These are phyloP conservation scores for Lates calcarifer DNA, from an alignment of 2,113 vertebrate species.

Conservation along the genomic window DNA sequence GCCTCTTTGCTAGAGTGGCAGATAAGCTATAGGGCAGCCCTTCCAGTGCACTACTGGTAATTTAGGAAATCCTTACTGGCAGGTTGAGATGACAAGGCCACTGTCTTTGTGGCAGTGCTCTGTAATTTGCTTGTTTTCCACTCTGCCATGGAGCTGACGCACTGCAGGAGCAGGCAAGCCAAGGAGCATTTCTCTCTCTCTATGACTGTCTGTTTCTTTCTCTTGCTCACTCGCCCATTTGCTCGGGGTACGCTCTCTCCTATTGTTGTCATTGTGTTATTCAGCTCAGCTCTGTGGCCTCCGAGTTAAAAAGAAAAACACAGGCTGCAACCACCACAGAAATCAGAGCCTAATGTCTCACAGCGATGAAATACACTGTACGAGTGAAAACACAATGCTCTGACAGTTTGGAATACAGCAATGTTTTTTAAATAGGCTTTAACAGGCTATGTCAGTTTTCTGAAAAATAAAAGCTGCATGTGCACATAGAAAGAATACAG, in stretches of 20 bases:
- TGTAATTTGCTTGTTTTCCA: slow-evolving; percentile 87
- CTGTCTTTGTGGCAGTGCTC: slow-evolving; percentile 81
- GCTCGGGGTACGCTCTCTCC: slow-evolving; percentile 34
- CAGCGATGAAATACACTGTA: slow-evolving; percentile 2
- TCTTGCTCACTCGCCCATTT: slow-evolving; percentile 43
- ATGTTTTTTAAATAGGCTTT: background rate
- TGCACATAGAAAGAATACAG: background rate
- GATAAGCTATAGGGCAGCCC: slow-evolving; percentile 82
- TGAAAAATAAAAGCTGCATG: background rate
- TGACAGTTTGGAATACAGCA: background rate
- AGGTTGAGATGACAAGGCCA: slow-evolving; percentile 85
- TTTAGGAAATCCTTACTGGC: slow-evolving; percentile 87
- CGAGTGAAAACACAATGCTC: background rate
- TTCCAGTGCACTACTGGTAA: slow-evolving; percentile 82
- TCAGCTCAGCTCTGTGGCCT: slow-evolving; percentile 62
- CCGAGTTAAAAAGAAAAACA: slow-evolving; percentile 63
- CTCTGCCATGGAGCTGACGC: slow-evolving; percentile 83
- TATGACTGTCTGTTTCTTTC: slow-evolving; percentile 24
- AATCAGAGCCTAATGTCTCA: slow-evolving; percentile 37
- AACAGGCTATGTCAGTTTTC: background rate
- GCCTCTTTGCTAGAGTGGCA: slow-evolving; percentile 63
- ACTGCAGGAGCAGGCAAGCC: slow-evolving; percentile 52
- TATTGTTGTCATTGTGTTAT: slow-evolving; percentile 70
- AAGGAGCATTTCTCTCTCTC: slow-evolving; percentile 43
- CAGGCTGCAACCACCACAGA: slow-evolving; percentile 30